Evolutionary conservation across 2,113 vertebrate species (phyloP).

Genomic region (Engraulis encrasicolus): DNA sequence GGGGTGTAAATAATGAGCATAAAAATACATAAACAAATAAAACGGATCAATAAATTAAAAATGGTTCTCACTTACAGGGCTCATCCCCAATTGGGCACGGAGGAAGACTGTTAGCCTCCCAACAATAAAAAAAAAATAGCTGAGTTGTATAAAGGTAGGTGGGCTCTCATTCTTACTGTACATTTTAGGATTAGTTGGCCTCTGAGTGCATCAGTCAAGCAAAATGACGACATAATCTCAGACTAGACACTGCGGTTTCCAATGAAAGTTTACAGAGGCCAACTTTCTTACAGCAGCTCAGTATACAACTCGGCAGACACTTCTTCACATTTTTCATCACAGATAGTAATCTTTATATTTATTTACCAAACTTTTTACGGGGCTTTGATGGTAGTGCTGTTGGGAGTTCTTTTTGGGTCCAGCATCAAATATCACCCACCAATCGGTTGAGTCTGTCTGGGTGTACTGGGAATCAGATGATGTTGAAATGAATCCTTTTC

Average conservation of each 20-base stretch:
- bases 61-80: not conserved
- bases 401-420: not conserved
- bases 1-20: constrained; percentile 33
- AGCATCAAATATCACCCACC: not conserved
- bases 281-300: not conserved
- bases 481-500: not conserved
- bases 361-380: too few species aligned
- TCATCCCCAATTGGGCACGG: not conserved
- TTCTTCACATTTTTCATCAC: too few species aligned
- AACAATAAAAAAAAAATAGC: not conserved
- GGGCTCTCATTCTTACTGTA: too few species aligned
- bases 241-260: not conserved
- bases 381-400: not conserved
- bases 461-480: not conserved
- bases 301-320: too few species aligned
- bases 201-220: not conserved
- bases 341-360: too few species aligned
- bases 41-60: too few species aligned
- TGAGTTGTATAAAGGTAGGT: too few species aligned
- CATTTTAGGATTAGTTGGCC: not conserved
- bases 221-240: constrained; percentile 26
- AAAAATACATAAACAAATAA: not conserved
- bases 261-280: not conserved
- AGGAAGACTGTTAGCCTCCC: not conserved
- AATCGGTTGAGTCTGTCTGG: not conserved